Evolutionary conservation across 1,140 invertebrate genomes (phyloP).

Genomic region (Delia radicum): DNA sequence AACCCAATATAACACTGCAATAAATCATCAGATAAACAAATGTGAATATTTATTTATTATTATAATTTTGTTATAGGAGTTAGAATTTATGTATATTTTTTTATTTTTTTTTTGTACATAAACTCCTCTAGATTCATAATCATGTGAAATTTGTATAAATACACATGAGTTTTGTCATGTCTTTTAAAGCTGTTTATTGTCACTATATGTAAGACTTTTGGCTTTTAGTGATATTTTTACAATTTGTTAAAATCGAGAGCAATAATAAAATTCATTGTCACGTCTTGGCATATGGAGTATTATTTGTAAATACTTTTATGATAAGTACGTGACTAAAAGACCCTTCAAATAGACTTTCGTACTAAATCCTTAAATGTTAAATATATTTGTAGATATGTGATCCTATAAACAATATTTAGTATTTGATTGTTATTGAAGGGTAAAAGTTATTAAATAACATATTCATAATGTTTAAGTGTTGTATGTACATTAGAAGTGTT

Average conservation of each 20-base stretch:
- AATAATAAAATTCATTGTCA: conserved; percentile 16
- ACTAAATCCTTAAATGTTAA: neutral
- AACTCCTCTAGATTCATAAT: too few species aligned
- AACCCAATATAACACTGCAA: too few species aligned
- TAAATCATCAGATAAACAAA: neutral
- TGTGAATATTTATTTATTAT: neutral
- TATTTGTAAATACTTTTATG: conserved; percentile 20
- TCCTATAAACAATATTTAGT: neutral
- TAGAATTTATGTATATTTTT: neutral
- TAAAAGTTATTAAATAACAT: neutral
- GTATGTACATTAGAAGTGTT: neutral
- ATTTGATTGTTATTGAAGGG: neutral
- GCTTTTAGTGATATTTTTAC: neutral
- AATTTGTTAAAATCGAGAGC: conserved; percentile 1
- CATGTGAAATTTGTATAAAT: neutral
- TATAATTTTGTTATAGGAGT: neutral
- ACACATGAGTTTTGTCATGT: neutral
- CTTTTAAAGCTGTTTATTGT: neutral
- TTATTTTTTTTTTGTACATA: neutral
- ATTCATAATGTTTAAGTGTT: neutral
- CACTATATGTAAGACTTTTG: neutral
- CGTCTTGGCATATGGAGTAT: conserved; percentile 17
- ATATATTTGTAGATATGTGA: too few species aligned
- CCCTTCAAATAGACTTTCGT: neutral
- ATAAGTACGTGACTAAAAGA: conserved; percentile 10